Conservation (phyloP, 1,140 invertebrate species). For the Delia radicum region DNA sequence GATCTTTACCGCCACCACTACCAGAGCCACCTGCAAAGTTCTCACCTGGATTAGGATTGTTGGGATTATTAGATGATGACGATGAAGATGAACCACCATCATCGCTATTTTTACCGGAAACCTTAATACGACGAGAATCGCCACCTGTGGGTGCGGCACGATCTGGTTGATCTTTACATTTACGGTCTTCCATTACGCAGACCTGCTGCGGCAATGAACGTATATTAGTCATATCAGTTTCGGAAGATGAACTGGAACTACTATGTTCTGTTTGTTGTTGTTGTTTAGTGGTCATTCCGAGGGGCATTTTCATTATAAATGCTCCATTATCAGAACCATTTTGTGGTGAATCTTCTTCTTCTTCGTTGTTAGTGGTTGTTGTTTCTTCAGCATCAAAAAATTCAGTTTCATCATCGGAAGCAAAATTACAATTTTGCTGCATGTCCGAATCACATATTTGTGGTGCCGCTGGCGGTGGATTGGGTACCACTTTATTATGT, state of each 20-base stretch:
- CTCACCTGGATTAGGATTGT: constrained; percentile 3
- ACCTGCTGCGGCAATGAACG: constrained; percentile 22
- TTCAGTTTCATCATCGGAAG: constrained; percentile 84
- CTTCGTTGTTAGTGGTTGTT: constrained; percentile 57
- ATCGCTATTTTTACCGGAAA: background rate
- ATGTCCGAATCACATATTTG: constrained; percentile 7
- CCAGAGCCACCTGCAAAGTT: background rate
- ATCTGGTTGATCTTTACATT: constrained; percentile 6
- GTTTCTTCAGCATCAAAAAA: constrained; percentile 87
- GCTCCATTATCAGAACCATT: constrained; percentile 30
- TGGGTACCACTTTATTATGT: constrained; percentile 38
- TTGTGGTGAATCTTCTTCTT: constrained; percentile 34
- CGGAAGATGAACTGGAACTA: constrained; percentile 58
- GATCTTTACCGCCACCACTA: constrained; percentile 14
- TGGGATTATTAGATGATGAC: background rate
- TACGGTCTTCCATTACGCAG: constrained; percentile 11
- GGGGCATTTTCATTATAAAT: constrained; percentile 28
- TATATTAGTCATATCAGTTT: constrained; percentile 38
- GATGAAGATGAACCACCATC: background rate
- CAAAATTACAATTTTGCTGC: constrained; percentile 52
- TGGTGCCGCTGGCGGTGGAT: constrained; percentile 28
- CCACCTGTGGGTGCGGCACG: constrained; percentile 6
- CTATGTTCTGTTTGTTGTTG: constrained; percentile 9
- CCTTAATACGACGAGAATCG: background rate
- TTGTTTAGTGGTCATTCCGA: background rate